Percentiles rank a stretch among this genome's conserved stretches.
Conservation (phyloP, 2,888 invertebrate species). For the Camponotus fellah region DNA sequence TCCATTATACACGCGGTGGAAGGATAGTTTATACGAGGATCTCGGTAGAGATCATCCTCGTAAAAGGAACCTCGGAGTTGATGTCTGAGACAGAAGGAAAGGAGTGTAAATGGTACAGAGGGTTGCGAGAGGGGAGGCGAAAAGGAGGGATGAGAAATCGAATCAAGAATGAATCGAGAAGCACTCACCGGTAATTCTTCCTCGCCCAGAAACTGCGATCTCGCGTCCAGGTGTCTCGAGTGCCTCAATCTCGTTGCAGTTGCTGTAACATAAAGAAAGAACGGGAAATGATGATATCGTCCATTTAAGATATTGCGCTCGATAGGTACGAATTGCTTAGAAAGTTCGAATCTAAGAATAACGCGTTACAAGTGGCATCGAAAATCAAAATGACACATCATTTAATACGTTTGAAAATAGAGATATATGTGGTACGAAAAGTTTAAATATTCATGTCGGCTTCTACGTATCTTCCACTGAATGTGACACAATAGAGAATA, state of each 20-base stretch:
- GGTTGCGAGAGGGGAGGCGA: background rate
- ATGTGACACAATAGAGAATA: conserved; percentile 8
- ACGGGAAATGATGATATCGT: conserved; percentile 45
- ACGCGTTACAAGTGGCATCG: conserved; percentile 10
- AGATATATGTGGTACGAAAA: background rate
- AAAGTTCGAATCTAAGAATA: background rate
- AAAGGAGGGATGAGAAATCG: conserved; percentile 58
- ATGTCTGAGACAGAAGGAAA: conserved; percentile 33
- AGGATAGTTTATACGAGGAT: conserved; percentile 38
- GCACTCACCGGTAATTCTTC: conserved; percentile 81
- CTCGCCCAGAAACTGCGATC: conserved; percentile 74
- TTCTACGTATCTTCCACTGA: background rate
- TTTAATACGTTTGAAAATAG: background rate
- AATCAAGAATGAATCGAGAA: conserved; percentile 72
- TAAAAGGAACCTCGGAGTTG: conserved; percentile 16
- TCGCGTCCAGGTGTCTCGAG: conserved; percentile 83
- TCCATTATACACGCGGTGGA: conserved; percentile 60
- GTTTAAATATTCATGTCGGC: background rate
- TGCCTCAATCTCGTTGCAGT: conserved; percentile 83
- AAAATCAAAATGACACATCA: background rate
- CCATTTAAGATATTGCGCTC: conserved; percentile 57
- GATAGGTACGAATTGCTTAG: conserved; percentile 15
- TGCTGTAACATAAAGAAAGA: conserved; percentile 77
- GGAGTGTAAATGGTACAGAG: conserved; percentile 10
- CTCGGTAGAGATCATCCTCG: conserved; percentile 31